Conservation (phyloP, 2,888 invertebrate genomes). For the Noctua janthe region DNA sequence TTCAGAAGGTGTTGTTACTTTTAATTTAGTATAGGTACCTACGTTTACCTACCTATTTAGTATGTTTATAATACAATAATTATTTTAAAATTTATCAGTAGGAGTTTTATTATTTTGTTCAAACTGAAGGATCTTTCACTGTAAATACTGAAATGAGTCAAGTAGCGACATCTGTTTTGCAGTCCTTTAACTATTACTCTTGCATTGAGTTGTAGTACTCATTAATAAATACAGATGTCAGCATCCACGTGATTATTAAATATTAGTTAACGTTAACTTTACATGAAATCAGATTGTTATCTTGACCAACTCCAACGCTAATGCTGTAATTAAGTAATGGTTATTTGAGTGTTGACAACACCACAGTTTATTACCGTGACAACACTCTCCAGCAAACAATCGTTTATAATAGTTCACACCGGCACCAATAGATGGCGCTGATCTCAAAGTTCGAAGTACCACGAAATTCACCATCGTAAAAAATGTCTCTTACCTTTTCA, state of each 20-base stretch:
- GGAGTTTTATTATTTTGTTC: neutral
- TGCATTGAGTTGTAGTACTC: neutral
- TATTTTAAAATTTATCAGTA: neutral
- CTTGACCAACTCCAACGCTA: too few species aligned
- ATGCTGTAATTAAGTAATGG: neutral
- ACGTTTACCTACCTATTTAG: neutral
- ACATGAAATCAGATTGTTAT: neutral
- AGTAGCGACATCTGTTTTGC: conserved; percentile 29
- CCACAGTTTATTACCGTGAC: too few species aligned
- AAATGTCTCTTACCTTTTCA: conserved; percentile 80
- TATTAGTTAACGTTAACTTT: neutral
- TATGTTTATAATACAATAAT: neutral
- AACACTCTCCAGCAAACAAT: neutral
- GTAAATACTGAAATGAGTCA: neutral
- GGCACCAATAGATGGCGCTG: conserved; percentile 39
- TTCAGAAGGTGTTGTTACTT: neutral
- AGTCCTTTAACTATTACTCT: neutral
- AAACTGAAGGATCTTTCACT: neutral
- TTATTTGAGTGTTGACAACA: neutral
- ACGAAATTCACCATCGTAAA: neutral
- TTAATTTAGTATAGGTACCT: neutral
- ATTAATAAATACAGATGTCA: conserved; percentile 21
- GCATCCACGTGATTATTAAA: neutral
- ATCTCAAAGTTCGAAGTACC: neutral
- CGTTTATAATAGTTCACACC: neutral